phyloP scores from a whole-genome alignment of 2,113 vertebrate species.

The Burhinus oedicnemus region DNA sequence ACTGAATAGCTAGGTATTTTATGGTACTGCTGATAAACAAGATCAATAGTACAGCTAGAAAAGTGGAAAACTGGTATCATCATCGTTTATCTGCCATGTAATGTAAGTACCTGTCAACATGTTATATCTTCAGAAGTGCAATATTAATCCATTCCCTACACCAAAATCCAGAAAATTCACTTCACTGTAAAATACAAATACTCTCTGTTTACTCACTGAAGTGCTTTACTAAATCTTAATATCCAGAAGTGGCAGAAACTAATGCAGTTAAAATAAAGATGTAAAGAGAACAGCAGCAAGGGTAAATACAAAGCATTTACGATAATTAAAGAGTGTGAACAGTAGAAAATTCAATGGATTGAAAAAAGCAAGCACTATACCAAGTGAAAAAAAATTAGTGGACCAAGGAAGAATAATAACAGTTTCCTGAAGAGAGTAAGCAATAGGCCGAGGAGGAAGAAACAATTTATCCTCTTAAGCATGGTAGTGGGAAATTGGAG shows the following conservation, averaged over 20 bases:
- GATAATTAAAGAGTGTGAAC: not conserved
- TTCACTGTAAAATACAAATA: conserved; percentile 19
- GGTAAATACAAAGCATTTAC: conserved; percentile 3
- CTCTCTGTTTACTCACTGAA: conserved; percentile 3
- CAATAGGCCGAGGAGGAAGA: not conserved
- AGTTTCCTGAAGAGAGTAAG: not conserved
- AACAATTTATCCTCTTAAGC: conserved; percentile 13
- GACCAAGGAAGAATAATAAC: not conserved
- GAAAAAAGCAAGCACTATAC: not conserved
- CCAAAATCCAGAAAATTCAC: conserved; percentile 8
- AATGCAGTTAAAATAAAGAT: conserved; percentile 25
- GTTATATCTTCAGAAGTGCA: not conserved
- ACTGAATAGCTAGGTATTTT: conserved; percentile 41
- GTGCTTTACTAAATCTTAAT: conserved; percentile 38
- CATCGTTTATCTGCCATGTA: conserved; percentile 37
- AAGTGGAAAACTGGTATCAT: conserved; percentile 49
- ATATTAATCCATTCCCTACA: conserved; percentile 2
- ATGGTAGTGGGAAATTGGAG: not conserved
- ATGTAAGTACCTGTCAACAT: conserved; percentile 31
- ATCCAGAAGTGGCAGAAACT: conserved; percentile 4
- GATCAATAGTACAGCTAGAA: conserved; percentile 49
- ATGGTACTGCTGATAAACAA: conserved; percentile 45
- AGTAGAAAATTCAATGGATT: conserved; percentile 20
- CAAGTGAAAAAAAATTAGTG: conserved; percentile 12
- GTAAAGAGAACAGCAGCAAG: not conserved